Evolutionary conservation across 2,113 vertebrate species (phyloP).

Genomic region (Fukomys damarensis): DNA sequence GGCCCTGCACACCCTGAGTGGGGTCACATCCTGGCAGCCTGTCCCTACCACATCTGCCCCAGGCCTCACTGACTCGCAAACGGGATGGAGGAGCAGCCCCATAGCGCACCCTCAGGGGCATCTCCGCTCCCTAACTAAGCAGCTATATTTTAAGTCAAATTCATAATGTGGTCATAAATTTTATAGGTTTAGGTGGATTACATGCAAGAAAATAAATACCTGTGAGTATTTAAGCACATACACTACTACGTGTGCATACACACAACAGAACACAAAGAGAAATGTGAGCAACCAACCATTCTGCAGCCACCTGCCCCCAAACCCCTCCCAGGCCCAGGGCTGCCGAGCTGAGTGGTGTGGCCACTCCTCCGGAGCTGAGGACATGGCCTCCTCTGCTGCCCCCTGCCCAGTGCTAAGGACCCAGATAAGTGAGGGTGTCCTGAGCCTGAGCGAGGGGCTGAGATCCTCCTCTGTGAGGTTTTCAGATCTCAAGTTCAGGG

Average conservation of each 20-base stretch:
- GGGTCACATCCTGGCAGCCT: not conserved
- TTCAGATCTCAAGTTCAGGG: rapidly evolving
- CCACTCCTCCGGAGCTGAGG: too few species aligned
- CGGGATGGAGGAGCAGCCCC: rapidly evolving
- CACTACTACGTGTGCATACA: not conserved
- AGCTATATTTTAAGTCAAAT: not conserved
- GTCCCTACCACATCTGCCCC: too few species aligned
- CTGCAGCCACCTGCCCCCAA: rapidly evolving
- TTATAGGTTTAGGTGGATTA: not conserved
- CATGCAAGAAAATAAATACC: not conserved
- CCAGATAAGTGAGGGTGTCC: rapidly evolving
- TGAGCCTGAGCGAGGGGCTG: rapidly evolving
- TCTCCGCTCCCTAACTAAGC: not conserved
- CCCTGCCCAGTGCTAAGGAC: not conserved
- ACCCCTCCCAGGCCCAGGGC: not conserved
- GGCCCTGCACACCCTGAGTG: too few species aligned
- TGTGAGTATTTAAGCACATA: not conserved
- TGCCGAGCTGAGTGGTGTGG: not conserved
- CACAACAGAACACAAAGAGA: not conserved
- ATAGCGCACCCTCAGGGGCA: rapidly evolving
- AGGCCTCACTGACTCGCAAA: rapidly evolving
- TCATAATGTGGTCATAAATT: not conserved
- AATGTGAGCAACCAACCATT: not conserved
- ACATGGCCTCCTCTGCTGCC: rapidly evolving
- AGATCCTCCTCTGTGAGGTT: rapidly evolving